A percentile compares a stretch with the other conserved stretches of the same genome.
These are phyloP conservation scores for Ectropis grisescens DNA, from an alignment of 1,140 invertebrate genomes.

Conservation along the genomic window DNA sequence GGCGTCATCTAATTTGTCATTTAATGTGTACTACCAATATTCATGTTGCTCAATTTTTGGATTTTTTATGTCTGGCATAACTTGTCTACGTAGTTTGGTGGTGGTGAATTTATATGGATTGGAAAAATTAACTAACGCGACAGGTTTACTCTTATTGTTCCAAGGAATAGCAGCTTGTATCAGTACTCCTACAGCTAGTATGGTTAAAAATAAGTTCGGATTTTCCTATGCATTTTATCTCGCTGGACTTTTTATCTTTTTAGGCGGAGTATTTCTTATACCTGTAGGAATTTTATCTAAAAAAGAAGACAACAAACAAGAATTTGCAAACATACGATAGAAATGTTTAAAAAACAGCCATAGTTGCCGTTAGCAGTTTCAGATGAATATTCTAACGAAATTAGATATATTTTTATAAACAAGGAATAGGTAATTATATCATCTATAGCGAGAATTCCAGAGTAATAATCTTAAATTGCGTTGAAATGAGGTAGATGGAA, in stretches of 20 bases:
- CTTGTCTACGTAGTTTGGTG: slow-evolving; percentile 37
- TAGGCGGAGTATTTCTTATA: slow-evolving; percentile 33
- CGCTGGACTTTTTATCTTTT: slow-evolving; percentile 37
- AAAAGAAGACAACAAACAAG: too few species aligned
- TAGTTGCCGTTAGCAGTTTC: too few species aligned
- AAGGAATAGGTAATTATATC: too few species aligned
- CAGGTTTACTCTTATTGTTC: slow-evolving; percentile 49
- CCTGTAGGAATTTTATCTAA: too few species aligned
- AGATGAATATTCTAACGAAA: too few species aligned
- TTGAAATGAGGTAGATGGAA: too few species aligned
- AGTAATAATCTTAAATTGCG: too few species aligned
- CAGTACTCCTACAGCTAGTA: slow-evolving; percentile 42
- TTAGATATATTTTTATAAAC: too few species aligned
- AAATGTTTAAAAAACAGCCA: too few species aligned
- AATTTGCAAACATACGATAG: too few species aligned
- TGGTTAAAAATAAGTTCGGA: slow-evolving; percentile 37
- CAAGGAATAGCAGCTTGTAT: slow-evolving; percentile 49
- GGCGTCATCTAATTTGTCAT: slow-evolving; percentile 33
- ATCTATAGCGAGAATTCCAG: too few species aligned
- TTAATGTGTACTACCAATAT: slow-evolving; percentile 45
- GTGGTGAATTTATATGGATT: slow-evolving; percentile 48
- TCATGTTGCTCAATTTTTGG: slow-evolving; percentile 42
- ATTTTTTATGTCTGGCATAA: slow-evolving; percentile 35
- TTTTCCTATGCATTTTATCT: slow-evolving; percentile 42
- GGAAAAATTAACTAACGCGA: slow-evolving; percentile 57